Base-by-base conservation (phyloP, 2,888 invertebrate genomes). In the Ceramica pisi region DNA sequence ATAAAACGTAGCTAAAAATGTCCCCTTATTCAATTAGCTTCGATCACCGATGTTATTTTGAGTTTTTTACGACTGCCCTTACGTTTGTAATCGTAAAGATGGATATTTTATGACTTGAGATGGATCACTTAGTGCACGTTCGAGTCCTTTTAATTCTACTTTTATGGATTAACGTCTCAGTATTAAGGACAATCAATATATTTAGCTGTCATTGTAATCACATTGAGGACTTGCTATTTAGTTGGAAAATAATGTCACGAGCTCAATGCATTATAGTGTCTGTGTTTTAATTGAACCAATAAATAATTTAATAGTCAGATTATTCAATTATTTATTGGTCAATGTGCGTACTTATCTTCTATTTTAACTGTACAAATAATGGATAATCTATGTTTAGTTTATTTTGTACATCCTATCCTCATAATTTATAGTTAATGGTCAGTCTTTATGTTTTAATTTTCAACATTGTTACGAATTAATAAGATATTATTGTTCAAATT, bases 1-100 rank as follows among this genome's bases (percentile, higher is more conserved):
- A 78, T 76, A 73, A 79, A 78, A 81, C 71, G 75, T 68, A 64
- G 74, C 70, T 56, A 75, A 82, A 81, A 86, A 76, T 83, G 84
- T 80, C 69, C 86, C 84, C 80, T 84, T 86, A 87, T 87, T 85
- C 88, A 90, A 91, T 91, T 89, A 89, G 87, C 82, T 77, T 81
- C 83, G 87, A 87, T 87, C 81, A 81, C 82, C 80, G 66, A 83
- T 85, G 86, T 82, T 88, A 85, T 82, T 87, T 86, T 82, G 75
- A 69, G 63, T 67, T 65, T 83, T 86, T 87, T 75, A 87, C 78
- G 82, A 82, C 73, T 67, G 51, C 57, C 50, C 65, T 82, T 84
- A 75, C 74, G 70, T 75, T 75, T 75, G 75, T 85, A 83, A 82
- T 86, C 85, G 78, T 88, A 84, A 88, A 87, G 76, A 75, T 68